A percentile compares a stretch with the other conserved stretches of the same genome.
phyloP scores from a whole-genome alignment of 2,113 vertebrate species.

The Salvelinus alpinus region DNA sequence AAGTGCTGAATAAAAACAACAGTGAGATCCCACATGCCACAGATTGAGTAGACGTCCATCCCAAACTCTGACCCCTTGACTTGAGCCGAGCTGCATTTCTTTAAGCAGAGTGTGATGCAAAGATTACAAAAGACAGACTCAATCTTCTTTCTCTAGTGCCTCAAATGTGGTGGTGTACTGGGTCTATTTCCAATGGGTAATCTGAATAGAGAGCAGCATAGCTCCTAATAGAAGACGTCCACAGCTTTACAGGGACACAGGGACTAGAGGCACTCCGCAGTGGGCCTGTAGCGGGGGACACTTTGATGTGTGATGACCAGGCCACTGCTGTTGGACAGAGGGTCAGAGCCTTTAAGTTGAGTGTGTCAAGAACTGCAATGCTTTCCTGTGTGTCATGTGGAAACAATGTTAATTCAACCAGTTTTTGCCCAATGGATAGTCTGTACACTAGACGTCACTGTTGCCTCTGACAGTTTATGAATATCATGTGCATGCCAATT shows the following conservation, averaged over 20 bases:
- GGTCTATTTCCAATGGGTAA: constrained; percentile 13
- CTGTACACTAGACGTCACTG: constrained; percentile 49
- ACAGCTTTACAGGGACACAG: constrained; percentile 16
- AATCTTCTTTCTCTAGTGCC: constrained; percentile 7
- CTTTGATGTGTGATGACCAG: constrained; percentile 69
- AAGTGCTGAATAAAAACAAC: background rate
- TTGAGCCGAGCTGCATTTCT: background rate
- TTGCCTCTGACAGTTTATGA: constrained; percentile 22
- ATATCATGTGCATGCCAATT: background rate
- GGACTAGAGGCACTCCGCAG: constrained; percentile 24
- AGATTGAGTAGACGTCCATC: background rate
- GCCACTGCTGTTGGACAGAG: constrained; percentile 52
- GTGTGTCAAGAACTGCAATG: too few species aligned
- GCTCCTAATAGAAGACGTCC: constrained; percentile 33
- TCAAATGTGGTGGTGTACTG: background rate
- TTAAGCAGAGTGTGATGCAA: background rate
- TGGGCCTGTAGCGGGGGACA: constrained; percentile 37
- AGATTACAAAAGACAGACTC: constrained; percentile 4
- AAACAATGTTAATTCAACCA: too few species aligned
- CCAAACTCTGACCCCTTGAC: background rate
- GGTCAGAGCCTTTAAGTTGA: constrained; percentile 35
- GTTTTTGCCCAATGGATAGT: background rate
- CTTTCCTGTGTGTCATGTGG: too few species aligned
- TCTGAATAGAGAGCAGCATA: constrained; percentile 21
- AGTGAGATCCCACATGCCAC: background rate